A percentile compares a stretch with the other conserved stretches of the same genome.
These are phyloP conservation scores for Dipodomys merriami DNA, from an alignment of 2,113 vertebrate species.

Conservation along the genomic window DNA sequence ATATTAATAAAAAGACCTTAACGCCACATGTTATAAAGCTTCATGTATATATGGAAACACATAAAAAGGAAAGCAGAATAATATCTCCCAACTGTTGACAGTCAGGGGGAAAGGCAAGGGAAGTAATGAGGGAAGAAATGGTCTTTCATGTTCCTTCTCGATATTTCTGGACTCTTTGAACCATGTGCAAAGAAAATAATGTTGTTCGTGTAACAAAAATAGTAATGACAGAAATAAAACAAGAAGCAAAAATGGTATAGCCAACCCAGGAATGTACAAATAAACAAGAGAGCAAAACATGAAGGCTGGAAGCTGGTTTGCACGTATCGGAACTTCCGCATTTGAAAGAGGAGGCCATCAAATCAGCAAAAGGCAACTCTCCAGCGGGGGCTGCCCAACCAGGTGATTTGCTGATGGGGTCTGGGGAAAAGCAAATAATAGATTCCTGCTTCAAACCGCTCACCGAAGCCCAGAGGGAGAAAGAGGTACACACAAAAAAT, in stretches of 20 bases:
- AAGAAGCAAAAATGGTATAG: neutral
- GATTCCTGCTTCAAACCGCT: neutral
- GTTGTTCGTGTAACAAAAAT: constrained; percentile 45
- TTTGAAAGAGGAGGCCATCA: neutral
- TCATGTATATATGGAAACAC: constrained; percentile 40
- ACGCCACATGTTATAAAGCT: neutral
- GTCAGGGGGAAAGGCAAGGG: neutral
- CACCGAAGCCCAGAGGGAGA: neutral
- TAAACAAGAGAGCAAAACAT: neutral
- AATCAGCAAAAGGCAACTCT: neutral
- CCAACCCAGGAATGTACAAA: neutral
- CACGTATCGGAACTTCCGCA: neutral
- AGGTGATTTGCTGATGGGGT: neutral
- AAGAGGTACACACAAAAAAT: neutral
- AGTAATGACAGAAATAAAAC: constrained; percentile 18
- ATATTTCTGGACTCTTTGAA: constrained; percentile 60
- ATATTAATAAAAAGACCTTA: constrained; percentile 40
- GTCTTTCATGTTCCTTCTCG: constrained; percentile 52
- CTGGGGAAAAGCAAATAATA: neutral
- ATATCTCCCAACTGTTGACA: constrained; percentile 30
- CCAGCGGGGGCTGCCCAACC: neutral
- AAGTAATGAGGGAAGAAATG: constrained; percentile 22
- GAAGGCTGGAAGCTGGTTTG: neutral
- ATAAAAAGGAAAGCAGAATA: constrained; percentile 53
- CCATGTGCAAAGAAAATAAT: constrained; percentile 47